phyloP scores from a whole-genome alignment of 2,113 vertebrate species.

The Scomber japonicus region DNA sequence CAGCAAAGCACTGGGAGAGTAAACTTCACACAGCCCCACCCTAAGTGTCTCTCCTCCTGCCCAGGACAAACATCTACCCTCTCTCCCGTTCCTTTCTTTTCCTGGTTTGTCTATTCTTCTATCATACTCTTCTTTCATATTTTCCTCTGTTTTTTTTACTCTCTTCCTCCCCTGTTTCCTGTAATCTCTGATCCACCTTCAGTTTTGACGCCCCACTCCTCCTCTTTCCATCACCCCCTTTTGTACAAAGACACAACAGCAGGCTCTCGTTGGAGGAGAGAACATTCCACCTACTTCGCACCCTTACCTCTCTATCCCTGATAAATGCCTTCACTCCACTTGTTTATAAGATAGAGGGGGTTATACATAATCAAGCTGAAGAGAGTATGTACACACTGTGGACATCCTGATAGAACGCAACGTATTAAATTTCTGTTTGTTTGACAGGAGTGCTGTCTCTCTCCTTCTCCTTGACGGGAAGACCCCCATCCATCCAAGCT shows the following conservation, averaged over 20 bases:
- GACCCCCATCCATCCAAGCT: constrained; percentile 93
- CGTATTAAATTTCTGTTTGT: constrained; percentile 97
- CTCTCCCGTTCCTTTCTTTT: constrained; percentile 19
- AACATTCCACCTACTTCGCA: constrained; percentile 89
- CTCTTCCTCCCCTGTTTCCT: background rate
- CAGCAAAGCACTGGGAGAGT: constrained; percentile 29
- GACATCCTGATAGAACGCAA: constrained; percentile 93
- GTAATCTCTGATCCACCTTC: constrained; percentile 87
- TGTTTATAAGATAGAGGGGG: constrained; percentile 94
- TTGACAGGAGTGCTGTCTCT: constrained; percentile 97
- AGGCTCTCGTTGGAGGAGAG: constrained; percentile 86
- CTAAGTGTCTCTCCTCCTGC: constrained; percentile 30
- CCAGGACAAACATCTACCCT: constrained; percentile 28
- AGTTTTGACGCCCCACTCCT: constrained; percentile 76
- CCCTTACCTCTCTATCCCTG: constrained; percentile 91
- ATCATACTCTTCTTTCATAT: background rate
- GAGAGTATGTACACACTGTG: constrained; percentile 95
- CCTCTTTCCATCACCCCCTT: constrained; percentile 64
- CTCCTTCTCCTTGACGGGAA: constrained; percentile 92
- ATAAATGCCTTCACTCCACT: constrained; percentile 91
- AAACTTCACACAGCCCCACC: constrained; percentile 56
- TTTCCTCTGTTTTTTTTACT: constrained; percentile 2
- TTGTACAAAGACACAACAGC: constrained; percentile 75
- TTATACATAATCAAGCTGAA: constrained; percentile 93
- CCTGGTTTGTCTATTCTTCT: background rate